Base-by-base conservation (phyloP, 2,888 invertebrate genomes). In the Mylabris sibirica region DNA sequence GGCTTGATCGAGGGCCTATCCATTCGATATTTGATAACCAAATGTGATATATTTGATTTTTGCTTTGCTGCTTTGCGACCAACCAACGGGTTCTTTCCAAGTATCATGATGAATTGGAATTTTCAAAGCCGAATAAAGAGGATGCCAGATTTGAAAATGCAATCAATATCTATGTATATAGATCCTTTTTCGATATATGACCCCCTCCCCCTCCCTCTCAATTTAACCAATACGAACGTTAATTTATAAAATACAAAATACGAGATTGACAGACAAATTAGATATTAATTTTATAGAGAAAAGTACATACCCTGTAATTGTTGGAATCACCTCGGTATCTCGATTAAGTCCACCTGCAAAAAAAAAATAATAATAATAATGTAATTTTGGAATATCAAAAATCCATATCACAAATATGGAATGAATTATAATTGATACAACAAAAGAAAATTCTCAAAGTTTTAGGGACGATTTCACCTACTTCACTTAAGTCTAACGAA, bases 31-130 rank as follows among this genome's bases (percentile, higher is more conserved):
- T 80, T 79, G 80, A 80, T 81, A 80, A 80, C 79, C 78, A 79
- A 80, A 80, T 80, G 79, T 80, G 80, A 81, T 80, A 80, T 80
- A 79, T 81, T 80, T 79, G 80, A 79, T 78, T 80, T 79, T 79
- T 79, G 77, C 74, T 75, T 77, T 77, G 76, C 73, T 76, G 77
- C 76, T 77, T 75, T 78, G 76, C 75, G 76, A 75, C 74, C 77
- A 72, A 75, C 74, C 77, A 72, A 67, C 67, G 73, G 69, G 70
- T 65, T 67, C 53, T 35, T 63, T 66, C 63, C 64, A 74, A 75
- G 74, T 76, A 74, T 73, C 69, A 75, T 76, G 76, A 76, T 76
- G 75, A 76, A 76, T 76, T 76, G 75, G 76, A 73, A 75, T 75
- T 76, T 76, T 76, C 75, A 74, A 75, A 76, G 69, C 74, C 67